Base-by-base conservation (phyloP, 2,113 vertebrate genomes). In the Genyomyrus donnyi region DNA sequence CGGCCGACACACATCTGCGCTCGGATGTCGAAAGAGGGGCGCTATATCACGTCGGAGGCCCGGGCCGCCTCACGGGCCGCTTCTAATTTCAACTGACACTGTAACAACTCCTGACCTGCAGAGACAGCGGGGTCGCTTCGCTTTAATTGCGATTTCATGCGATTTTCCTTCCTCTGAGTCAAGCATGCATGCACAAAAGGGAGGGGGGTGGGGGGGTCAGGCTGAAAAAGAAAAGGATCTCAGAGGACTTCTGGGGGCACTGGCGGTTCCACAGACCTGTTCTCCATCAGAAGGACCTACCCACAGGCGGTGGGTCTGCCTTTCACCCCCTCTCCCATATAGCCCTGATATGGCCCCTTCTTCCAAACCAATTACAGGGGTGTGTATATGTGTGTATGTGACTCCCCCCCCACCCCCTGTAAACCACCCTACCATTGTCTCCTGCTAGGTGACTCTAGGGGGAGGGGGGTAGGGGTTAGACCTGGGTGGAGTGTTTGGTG, bases 131-230 rank as follows among this genome's bases (percentile, higher is more conserved):
- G 91, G 91, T 91, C 91, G 90, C 17, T 15, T 2, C 19, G 52
- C 89, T 88, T 93, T 92, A 92, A 93, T 93, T 92, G 91, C 88
- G 77, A 89, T 92, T 92, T 92, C 89, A 89, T 90, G 90, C 85
- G 70, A 90, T 88, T 70, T 70, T 31, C 53, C 66, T 53, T 85
- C 50, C 77, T 52, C 89, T 39, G 15, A 88, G 53, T 88, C 87
- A 88, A 89, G 88, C 88, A 89, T 46, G 70, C 77, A 58, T 58
- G 50, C 89, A 89, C 83, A 87, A 53, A 83, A 90, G 27, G 50
- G 24, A 19, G n/a, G 85, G 24, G 50, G 48, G 85, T n/a, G n/a
- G n/a, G n/a, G n/a, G 31, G 31, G 31, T 10, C 8, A 10, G 50
- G 50, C 85, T 42, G 53, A 62, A 87, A 87, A 74, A 48, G 21